These are phyloP conservation scores for Chrysomallon squamiferum DNA, from an alignment of 1,140 invertebrate species.

Conservation along the genomic window DNA sequence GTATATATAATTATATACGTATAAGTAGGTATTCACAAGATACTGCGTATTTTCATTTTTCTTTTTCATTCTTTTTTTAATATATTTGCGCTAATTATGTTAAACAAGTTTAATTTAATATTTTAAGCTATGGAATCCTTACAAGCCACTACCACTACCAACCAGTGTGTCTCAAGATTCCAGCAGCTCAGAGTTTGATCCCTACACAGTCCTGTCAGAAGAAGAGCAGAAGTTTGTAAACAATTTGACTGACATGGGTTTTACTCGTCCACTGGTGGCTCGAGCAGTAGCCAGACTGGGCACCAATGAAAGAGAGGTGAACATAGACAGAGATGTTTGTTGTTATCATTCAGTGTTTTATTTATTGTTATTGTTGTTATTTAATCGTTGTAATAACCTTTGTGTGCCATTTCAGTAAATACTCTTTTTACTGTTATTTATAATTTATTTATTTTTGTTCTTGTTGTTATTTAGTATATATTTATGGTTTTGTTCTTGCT, in stretches of 20 bases:
- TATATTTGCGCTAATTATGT: no score
- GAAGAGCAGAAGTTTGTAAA: slow-evolving; percentile 73
- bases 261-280: slow-evolving; percentile 77
- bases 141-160: slow-evolving; percentile 35
- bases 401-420: no score
- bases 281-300: slow-evolving; percentile 77
- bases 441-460: no score
- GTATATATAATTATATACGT: no score
- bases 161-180: neutral
- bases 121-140: slow-evolving; percentile 41
- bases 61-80: no score
- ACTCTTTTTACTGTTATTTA: no score
- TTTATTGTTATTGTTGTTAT: neutral
- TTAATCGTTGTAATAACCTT: no score
- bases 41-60: no score
- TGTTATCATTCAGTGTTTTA: neutral
- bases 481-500: no score
- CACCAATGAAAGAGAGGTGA: slow-evolving; percentile 84
- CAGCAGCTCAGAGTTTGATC: slow-evolving; percentile 51
- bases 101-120: no score
- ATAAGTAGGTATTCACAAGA: no score
- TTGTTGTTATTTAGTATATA: no score
- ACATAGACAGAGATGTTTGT: slow-evolving; percentile 13
- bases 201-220: slow-evolving; percentile 68
- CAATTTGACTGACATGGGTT: slow-evolving; percentile 83